Evolutionary conservation across 2,113 vertebrate genomes (phyloP).

Genomic region (Cichladusa arquata): DNA sequence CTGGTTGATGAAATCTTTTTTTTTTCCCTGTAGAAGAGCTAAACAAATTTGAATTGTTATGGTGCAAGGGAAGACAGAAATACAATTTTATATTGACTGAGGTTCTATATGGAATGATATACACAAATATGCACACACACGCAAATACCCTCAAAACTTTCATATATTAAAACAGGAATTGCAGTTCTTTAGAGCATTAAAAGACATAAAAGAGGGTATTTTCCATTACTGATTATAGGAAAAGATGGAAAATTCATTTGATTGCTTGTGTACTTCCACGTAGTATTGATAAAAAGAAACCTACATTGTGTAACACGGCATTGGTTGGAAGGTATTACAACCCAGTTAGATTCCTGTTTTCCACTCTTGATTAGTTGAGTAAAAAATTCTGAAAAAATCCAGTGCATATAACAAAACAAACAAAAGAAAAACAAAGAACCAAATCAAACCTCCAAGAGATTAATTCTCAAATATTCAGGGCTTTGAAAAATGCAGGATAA

Average conservation of each 20-base stretch:
- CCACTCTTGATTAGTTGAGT: background rate
- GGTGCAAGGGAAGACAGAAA: background rate
- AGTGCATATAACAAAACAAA: background rate
- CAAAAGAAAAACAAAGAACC: background rate
- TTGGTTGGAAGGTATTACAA: background rate
- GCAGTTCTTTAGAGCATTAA: background rate
- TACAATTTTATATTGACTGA: background rate
- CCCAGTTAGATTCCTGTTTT: background rate
- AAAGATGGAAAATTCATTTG: background rate
- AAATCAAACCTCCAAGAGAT: accelerated
- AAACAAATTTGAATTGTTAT: background rate
- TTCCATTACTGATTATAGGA: background rate
- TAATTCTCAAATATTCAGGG: background rate
- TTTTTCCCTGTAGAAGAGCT: background rate
- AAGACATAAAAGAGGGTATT: background rate
- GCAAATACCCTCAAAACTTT: background rate
- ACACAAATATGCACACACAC: background rate
- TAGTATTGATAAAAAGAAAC: background rate
- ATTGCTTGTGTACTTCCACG: background rate
- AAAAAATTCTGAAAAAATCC: background rate
- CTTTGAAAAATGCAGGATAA: background rate
- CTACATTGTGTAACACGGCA: background rate
- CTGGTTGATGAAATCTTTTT: background rate
- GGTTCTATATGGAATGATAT: background rate
- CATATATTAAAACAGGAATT: background rate